Percentiles rank a stretch among this genome's conserved stretches.
These are phyloP conservation scores for Ganaspis brasiliensis DNA, from an alignment of 2,888 invertebrate genomes.

Conservation along the genomic window DNA sequence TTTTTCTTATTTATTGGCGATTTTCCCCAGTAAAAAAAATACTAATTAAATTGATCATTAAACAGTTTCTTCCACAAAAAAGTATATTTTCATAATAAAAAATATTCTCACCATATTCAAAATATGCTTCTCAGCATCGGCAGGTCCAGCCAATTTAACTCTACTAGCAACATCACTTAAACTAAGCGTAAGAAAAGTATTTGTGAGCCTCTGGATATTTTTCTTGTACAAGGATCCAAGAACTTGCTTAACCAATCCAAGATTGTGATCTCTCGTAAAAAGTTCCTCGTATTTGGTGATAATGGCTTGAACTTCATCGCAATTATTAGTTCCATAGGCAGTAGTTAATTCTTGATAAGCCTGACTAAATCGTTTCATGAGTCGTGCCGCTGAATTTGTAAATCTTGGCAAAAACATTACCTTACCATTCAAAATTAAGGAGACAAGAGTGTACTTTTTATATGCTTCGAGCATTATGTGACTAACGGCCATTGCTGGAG, in stretches of 20 bases:
- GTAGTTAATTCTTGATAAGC: slow-evolving; percentile 94
- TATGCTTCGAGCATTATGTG: slow-evolving; percentile 99
- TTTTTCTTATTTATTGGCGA: too few relatives aligned
- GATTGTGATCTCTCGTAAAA: slow-evolving; percentile 89
- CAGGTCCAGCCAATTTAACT: slow-evolving; percentile 91
- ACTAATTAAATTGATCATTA: too few relatives aligned
- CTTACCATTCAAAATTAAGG: slow-evolving; percentile 95
- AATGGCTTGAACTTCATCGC: slow-evolving; percentile 86
- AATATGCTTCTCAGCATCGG: slow-evolving; percentile 96
- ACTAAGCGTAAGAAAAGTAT: slow-evolving; percentile 95
- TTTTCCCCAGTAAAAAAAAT: too few relatives aligned
- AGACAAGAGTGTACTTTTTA: slow-evolving; percentile 97
- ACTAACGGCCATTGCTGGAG: slow-evolving; percentile 96
- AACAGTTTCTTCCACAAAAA: too few relatives aligned
- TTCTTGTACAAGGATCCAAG: slow-evolving; percentile 95
- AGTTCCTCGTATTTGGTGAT: slow-evolving; percentile 91
- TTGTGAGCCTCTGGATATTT: slow-evolving; percentile 97
- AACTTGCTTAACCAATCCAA: slow-evolving; percentile 92
- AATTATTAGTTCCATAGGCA: slow-evolving; percentile 90
- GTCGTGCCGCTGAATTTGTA: slow-evolving; percentile 94
- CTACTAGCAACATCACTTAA: slow-evolving; percentile 94
- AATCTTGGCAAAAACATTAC: slow-evolving; percentile 93
- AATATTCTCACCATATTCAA: slow-evolving; percentile 92
- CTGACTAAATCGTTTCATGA: slow-evolving; percentile 91
- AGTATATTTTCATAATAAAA: too few relatives aligned